Evolutionary conservation across 2,888 invertebrate genomes (phyloP).

Genomic region (Listrodromus nycthemerus): DNA sequence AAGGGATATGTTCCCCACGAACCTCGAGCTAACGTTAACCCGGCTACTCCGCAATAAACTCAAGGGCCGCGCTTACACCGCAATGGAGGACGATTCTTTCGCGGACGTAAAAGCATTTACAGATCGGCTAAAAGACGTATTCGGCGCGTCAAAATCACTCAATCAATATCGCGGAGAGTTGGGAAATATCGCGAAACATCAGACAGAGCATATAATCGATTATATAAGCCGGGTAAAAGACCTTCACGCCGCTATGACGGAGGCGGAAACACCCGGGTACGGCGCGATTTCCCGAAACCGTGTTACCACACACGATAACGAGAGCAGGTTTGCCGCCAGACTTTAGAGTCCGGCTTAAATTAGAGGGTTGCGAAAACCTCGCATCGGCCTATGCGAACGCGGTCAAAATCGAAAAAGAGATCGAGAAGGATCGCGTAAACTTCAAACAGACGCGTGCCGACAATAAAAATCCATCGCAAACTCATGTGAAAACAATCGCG

Average conservation of each 20-base stretch:
- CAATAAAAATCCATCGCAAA: neutral
- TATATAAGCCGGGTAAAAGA: slow-evolving; percentile 50
- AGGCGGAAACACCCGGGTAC: neutral
- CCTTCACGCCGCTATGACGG: neutral
- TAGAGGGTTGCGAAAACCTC: neutral
- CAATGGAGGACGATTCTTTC: slow-evolving; percentile 36
- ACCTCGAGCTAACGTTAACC: slow-evolving; percentile 3
- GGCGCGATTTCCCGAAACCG: neutral
- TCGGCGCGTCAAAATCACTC: slow-evolving; percentile 2
- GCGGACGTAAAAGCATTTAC: neutral
- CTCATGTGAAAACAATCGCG: neutral
- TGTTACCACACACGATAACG: too few relatives aligned
- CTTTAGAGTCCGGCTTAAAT: slow-evolving; percentile 5
- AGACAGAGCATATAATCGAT: slow-evolving; percentile 33
- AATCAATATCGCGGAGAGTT: slow-evolving; percentile 39
- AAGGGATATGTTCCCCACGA: neutral
- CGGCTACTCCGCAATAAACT: slow-evolving; percentile 35
- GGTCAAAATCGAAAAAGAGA: slow-evolving; percentile 27
- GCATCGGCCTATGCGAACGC: neutral
- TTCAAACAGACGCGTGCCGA: neutral
- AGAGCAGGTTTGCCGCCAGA: slow-evolving; percentile 13
- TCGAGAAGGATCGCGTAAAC: slow-evolving; percentile 6
- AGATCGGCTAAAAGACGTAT: neutral
- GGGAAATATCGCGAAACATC: slow-evolving; percentile 5
- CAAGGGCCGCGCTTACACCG: slow-evolving; percentile 35